Evolutionary conservation across 2,113 vertebrate genomes (phyloP), one percentile per base, ranked within the genome.

Genomic region (Nothocercus julius): DNA sequence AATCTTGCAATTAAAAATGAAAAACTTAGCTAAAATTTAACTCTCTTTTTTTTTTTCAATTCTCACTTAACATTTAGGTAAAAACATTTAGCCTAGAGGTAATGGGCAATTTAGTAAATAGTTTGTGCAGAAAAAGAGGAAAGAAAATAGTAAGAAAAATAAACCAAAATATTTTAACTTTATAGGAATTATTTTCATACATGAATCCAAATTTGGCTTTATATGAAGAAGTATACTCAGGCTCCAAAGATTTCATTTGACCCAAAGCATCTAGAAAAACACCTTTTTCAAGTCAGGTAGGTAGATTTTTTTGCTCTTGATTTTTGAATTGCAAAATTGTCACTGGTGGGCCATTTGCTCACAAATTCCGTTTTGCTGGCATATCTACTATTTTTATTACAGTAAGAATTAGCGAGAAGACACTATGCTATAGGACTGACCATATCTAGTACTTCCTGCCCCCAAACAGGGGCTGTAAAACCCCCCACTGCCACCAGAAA

Each of bases 41-140:
- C 13, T 40, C 49, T 53, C 21, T 72, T 32, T 12, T 64, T n/a
- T 0, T 34, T 66, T 72, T 72, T 76, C 36, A 42, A 3, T 42
- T 92, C 11, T 83, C 5, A 47, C 3, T 56, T 80, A 21, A 11
- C 2, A 38, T 64, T 51, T 54, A 36, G 51, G 2, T 61, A 59
- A 93, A 87, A 67, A 14, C 1, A 25, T 64, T 27, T 53, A 40
- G 14, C 3, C 34, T 19, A 66, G 4, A 40, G 59, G 2, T 69
- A 34, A 76, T 4, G 4, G 3, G 5, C 7, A 73, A 86, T 24
- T 15, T 59, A 59, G 11, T 58, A 85, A 69, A 83, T 1, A 67
- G 2, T 0, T 56, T 81, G 64, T 28, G 3, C 0, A 10, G 64
- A 63, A 64, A 54, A 19, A 14, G 1, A 6, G 17, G 0, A 34